phyloP scores from a whole-genome alignment of 2,113 vertebrate species.

The Gallinago paraguaiae region DNA sequence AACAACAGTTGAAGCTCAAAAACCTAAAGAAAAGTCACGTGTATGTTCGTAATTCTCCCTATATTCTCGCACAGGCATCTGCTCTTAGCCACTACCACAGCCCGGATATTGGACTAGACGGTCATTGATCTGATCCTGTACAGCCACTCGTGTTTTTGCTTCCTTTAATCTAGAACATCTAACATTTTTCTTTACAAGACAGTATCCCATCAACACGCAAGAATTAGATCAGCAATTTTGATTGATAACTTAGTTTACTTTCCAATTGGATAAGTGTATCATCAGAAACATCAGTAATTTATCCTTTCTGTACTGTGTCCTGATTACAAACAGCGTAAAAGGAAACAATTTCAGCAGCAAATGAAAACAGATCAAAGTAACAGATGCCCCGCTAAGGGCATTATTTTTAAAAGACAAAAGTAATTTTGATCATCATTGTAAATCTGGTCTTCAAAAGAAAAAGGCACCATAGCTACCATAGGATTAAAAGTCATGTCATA shows the following conservation, averaged over 20 bases:
- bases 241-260: slow-evolving; percentile 8
- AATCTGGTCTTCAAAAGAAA: slow-evolving; percentile 1
- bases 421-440: slow-evolving; percentile 10
- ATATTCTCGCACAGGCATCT: neutral
- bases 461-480: neutral
- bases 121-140: slow-evolving; percentile 17
- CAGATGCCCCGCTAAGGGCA: neutral
- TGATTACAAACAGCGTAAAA: neutral
- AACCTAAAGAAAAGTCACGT: neutral
- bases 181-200: neutral
- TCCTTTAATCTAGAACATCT: slow-evolving; percentile 21
- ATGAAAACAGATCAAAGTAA: slow-evolving; percentile 34
- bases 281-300: slow-evolving; percentile 33
- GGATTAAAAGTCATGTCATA: neutral
- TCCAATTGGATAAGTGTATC: neutral
- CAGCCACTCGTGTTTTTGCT: neutral
- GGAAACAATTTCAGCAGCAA: slow-evolving; percentile 36
- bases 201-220: neutral
- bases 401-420: slow-evolving; percentile 1
- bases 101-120: neutral
- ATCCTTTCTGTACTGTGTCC: neutral
- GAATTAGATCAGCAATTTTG: slow-evolving; percentile 32
- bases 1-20: neutral
- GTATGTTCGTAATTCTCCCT: neutral
- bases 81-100: neutral